A percentile compares a stretch with the other conserved stretches of the same genome.
phyloP scores from a whole-genome alignment of 2,113 vertebrate genomes.

The Lagopus leucura region DNA sequence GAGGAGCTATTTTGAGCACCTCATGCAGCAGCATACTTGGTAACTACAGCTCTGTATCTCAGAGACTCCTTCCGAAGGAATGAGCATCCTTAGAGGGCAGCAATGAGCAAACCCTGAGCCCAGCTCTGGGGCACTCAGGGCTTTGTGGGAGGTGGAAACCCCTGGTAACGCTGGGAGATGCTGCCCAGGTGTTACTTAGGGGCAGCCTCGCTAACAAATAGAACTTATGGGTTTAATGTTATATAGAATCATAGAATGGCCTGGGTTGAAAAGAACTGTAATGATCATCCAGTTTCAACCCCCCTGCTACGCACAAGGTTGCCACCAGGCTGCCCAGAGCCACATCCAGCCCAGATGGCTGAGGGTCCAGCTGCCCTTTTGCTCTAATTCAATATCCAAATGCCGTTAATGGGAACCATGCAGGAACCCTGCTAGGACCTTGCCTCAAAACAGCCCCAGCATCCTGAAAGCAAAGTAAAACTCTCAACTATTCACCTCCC shows the following conservation, averaged over 20 bases:
- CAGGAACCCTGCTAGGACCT: not conserved
- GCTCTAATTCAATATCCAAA: fast-evolving
- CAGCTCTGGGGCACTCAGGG: fast-evolving
- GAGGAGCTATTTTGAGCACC: not conserved
- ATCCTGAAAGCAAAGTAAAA: fast-evolving
- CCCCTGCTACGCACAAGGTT: no score
- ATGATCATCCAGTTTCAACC: no score
- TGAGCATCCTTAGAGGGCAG: not conserved
- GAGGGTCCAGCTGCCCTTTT: not conserved
- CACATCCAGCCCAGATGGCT: not conserved
- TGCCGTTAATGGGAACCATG: fast-evolving
- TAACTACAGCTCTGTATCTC: not conserved
- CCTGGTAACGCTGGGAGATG: not conserved
- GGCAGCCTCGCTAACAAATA: fast-evolving
- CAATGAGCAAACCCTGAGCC: not conserved
- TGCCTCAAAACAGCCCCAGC: fast-evolving
- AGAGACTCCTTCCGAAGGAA: not conserved
- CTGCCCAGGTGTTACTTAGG: not conserved
- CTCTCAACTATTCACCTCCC: not conserved
- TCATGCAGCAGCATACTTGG: not conserved
- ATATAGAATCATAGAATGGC: no score
- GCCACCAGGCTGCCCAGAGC: no score
- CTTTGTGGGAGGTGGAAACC: fast-evolving
- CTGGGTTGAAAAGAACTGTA: no score
- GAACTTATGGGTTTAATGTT: not conserved